Evolutionary conservation across 2,888 invertebrate species (phyloP).

Genomic region (Noctua fimbriata): DNA sequence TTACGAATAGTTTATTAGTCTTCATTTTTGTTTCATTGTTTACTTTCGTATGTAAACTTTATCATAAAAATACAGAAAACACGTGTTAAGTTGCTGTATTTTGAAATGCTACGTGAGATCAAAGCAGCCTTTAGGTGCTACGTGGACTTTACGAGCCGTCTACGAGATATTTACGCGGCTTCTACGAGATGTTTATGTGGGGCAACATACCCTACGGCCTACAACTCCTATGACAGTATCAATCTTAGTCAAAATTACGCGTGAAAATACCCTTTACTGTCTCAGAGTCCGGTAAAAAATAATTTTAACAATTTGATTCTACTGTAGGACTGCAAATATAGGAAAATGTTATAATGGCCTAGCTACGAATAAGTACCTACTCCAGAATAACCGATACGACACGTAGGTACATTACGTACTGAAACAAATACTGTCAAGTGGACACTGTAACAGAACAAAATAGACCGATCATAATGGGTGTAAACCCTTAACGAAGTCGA

Average conservation of each 20-base stretch:
- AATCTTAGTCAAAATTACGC: background rate
- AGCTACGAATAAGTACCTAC: constrained; percentile 8
- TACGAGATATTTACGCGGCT: background rate
- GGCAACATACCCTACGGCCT: background rate
- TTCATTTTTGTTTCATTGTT: constrained; percentile 21
- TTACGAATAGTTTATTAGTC: constrained; percentile 8
- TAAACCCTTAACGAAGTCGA: background rate
- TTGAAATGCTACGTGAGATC: background rate
- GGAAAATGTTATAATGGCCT: constrained; percentile 17
- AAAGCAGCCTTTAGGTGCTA: background rate
- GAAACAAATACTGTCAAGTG: constrained; percentile 37
- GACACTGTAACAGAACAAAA: constrained; percentile 1
- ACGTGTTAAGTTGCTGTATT: background rate
- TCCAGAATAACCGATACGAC: constrained; percentile 48
- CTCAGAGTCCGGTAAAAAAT: background rate
- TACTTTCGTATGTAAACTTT: background rate
- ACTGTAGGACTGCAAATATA: constrained; percentile 21
- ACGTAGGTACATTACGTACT: background rate
- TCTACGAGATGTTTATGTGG: background rate
- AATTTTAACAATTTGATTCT: background rate
- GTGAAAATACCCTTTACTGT: background rate
- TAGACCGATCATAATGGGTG: background rate
- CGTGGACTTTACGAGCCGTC: background rate
- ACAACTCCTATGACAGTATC: background rate
- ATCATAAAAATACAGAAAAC: background rate